Conservation (phyloP, 2,888 invertebrate genomes). For the Agriopis aurantiaria region DNA sequence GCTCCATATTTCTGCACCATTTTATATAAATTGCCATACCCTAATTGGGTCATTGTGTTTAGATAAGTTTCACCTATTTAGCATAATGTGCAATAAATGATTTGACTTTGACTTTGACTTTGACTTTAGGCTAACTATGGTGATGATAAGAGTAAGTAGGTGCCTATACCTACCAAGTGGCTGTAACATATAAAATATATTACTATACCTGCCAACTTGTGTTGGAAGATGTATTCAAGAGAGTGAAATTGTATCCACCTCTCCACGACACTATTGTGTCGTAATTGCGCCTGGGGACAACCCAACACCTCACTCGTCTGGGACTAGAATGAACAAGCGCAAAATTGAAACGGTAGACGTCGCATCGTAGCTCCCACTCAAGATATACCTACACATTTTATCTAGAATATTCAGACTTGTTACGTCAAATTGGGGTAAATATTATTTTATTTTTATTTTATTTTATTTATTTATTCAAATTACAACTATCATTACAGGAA, state of each 20-base stretch:
- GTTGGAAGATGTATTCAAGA: neutral
- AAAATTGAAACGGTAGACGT: constrained; percentile 32
- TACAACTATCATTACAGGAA: too few species aligned
- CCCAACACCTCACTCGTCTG: constrained; percentile 24
- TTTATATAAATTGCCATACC: too few species aligned
- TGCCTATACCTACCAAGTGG: neutral
- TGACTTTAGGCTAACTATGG: too few species aligned
- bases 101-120: too few species aligned
- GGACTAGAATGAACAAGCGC: constrained; percentile 22
- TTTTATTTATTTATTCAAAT: too few species aligned
- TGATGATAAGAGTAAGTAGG: neutral
- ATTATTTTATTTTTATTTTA: too few species aligned
- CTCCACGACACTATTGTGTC: constrained; percentile 19
- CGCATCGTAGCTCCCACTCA: constrained; percentile 17
- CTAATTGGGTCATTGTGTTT: too few species aligned
- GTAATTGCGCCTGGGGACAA: constrained; percentile 31
- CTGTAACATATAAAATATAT: neutral
- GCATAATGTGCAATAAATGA: too few species aligned
- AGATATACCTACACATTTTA: neutral
- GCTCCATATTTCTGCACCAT: too few species aligned
- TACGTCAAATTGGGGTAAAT: too few species aligned
- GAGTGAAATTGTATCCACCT: constrained; percentile 15
- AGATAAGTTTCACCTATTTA: too few species aligned
- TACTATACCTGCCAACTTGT: neutral
- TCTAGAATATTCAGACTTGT: too few species aligned